phyloP scores from a whole-genome alignment of 2,888 invertebrate genomes.

The Keiferia lycopersicella region DNA sequence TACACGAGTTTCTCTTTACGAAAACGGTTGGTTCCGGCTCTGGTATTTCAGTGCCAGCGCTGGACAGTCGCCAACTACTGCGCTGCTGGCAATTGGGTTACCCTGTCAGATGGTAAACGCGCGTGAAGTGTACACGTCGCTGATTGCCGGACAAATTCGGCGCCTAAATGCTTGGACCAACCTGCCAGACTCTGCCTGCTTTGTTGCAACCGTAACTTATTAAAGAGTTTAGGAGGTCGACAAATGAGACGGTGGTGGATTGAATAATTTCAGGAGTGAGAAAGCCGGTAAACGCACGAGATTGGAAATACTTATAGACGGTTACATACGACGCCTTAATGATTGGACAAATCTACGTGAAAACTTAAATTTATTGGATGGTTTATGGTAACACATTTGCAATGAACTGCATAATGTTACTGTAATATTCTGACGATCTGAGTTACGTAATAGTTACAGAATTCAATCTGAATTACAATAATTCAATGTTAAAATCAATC shows the following conservation, averaged over 20 bases:
- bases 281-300: neutral
- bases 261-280: neutral
- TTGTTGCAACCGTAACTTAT: neutral
- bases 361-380: no score
- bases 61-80: slow-evolving; percentile 10
- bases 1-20: neutral
- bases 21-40: neutral
- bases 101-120: slow-evolving; percentile 13
- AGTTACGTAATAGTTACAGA: no score
- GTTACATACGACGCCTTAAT: no score
- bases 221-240: neutral
- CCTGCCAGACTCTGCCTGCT: neutral
- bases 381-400: no score
- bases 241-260: no score
- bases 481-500: no score
- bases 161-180: slow-evolving; percentile 3
- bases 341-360: no score
- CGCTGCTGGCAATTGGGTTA: slow-evolving; percentile 16
- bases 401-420: no score
- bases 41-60: slow-evolving; percentile 7
- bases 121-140: neutral
- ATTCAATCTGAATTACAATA: no score
- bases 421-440: no score
- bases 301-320: no score
- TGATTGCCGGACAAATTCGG: slow-evolving; percentile 14